These are phyloP conservation scores for Kradibia gibbosae DNA, from an alignment of 1,140 invertebrate genomes.

Conservation along the genomic window DNA sequence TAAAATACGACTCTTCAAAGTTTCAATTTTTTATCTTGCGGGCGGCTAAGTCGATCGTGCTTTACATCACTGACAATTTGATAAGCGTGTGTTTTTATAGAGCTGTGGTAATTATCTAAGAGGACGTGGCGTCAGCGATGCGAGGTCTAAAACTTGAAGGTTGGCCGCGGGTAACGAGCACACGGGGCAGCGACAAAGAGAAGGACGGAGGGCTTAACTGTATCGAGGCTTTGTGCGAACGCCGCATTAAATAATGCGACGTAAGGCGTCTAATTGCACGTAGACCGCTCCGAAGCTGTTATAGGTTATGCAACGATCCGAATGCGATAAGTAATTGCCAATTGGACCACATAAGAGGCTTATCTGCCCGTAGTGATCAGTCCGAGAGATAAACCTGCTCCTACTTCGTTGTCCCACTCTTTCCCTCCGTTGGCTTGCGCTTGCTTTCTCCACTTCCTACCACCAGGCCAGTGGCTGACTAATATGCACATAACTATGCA, in stretches of 20 bases:
- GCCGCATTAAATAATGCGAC: slow-evolving; percentile 39
- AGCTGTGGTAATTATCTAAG: background rate
- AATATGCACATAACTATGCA: slow-evolving; percentile 10
- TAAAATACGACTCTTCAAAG: background rate
- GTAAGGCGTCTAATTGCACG: slow-evolving; percentile 51
- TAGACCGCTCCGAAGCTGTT: slow-evolving; percentile 45
- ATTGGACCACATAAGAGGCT: slow-evolving; percentile 53
- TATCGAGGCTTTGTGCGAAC: background rate
- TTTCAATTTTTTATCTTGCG: background rate
- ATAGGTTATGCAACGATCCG: slow-evolving; percentile 51
- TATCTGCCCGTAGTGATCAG: slow-evolving; percentile 50
- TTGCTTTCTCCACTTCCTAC: background rate
- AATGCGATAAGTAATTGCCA: slow-evolving; percentile 53
- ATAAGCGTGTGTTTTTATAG: slow-evolving; percentile 8
- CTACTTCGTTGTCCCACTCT: background rate
- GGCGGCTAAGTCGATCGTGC: background rate
- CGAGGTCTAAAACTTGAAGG: background rate
- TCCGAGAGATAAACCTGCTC: slow-evolving; percentile 45
- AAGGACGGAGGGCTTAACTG: background rate
- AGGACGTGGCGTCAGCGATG: background rate
- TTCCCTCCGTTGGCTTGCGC: background rate
- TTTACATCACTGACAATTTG: background rate
- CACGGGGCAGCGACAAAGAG: background rate
- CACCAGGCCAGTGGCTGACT: background rate
- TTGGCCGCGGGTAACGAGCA: background rate